A percentile compares a stretch with the other conserved stretches of the same genome.
phyloP scores from a whole-genome alignment of 2,797 vertebrate species.

The Cossypha caffra region DNA sequence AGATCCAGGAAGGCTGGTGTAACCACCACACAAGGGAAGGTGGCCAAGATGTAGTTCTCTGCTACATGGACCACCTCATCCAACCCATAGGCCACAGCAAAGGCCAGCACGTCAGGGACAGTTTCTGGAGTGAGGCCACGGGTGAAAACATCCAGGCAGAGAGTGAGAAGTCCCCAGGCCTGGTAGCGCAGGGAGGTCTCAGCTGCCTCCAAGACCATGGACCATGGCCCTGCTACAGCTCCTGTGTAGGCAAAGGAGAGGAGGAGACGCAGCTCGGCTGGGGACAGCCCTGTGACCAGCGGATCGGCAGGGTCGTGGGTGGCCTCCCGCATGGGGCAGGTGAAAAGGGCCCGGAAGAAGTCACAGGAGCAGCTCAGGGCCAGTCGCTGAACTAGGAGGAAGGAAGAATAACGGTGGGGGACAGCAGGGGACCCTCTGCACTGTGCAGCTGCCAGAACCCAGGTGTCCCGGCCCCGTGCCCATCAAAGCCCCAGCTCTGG shows the following conservation, averaged over 20 bases:
- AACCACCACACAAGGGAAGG: constrained; percentile 82
- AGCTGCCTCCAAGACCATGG: constrained; percentile 82
- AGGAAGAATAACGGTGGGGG: background rate
- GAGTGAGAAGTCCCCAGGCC: constrained; percentile 79
- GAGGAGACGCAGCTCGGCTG: constrained; percentile 65
- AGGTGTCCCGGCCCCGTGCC: background rate
- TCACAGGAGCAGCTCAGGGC: constrained; percentile 65
- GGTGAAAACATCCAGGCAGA: constrained; percentile 83
- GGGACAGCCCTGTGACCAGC: background rate
- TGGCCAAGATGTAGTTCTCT: constrained; percentile 82
- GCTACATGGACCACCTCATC: constrained; percentile 78
- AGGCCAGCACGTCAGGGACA: constrained; percentile 83
- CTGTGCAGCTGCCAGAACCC: background rate
- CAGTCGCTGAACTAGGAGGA: constrained; percentile 50
- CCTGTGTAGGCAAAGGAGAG: constrained; percentile 85
- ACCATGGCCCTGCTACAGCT: constrained; percentile 80
- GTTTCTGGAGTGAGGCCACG: constrained; percentile 75
- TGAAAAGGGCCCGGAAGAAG: constrained; percentile 64
- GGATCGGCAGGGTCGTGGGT: background rate
- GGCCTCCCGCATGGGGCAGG: constrained; percentile 59
- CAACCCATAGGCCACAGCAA: constrained; percentile 83
- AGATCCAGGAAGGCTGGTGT: constrained; percentile 85
- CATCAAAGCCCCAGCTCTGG: background rate
- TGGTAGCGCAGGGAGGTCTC: constrained; percentile 87
- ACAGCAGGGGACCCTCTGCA: background rate